Percentiles rank a stretch among this genome's conserved stretches.
Conservation (phyloP, 1,140 invertebrate species). For the Caenorhabditis briggsae region DNA sequence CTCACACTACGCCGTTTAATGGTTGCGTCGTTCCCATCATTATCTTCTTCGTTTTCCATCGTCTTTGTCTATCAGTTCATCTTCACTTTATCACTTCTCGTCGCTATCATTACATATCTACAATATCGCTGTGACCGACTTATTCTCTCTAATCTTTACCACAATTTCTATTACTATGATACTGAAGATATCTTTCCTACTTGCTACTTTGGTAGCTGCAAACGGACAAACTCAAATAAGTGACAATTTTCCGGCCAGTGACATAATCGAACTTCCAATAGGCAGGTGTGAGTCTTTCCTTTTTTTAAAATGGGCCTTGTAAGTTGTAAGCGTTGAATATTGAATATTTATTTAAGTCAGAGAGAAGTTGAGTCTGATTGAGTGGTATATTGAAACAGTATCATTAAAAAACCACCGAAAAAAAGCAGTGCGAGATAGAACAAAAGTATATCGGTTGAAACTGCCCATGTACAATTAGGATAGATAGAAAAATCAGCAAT, state of each 20-base stretch:
- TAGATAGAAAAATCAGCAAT: no score
- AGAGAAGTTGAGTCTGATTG: no score
- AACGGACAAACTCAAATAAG: background rate
- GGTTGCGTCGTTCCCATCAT: slow-evolving; percentile 5
- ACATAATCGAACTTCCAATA: slow-evolving; percentile 45
- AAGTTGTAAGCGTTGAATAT: no score
- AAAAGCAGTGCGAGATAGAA: no score
- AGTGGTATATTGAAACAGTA: no score
- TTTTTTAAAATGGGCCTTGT: background rate
- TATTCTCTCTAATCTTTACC: background rate
- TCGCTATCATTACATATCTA: background rate
- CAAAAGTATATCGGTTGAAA: no score
- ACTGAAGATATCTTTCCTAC: background rate
- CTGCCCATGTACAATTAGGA: no score
- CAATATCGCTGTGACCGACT: slow-evolving; percentile 30
- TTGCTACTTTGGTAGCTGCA: background rate
- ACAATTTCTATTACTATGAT: background rate
- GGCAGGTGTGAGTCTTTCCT: slow-evolving; percentile 34
- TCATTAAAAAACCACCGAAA: no score
- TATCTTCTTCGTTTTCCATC: background rate
- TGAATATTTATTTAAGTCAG: no score
- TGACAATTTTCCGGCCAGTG: background rate
- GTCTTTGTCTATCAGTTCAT: background rate
- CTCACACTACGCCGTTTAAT: background rate
- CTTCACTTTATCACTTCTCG: background rate